Evolutionary conservation across 2,888 invertebrate genomes (phyloP), one percentile per base, ranked within the genome.

Genomic region (Romanomermis culicivorax): DNA sequence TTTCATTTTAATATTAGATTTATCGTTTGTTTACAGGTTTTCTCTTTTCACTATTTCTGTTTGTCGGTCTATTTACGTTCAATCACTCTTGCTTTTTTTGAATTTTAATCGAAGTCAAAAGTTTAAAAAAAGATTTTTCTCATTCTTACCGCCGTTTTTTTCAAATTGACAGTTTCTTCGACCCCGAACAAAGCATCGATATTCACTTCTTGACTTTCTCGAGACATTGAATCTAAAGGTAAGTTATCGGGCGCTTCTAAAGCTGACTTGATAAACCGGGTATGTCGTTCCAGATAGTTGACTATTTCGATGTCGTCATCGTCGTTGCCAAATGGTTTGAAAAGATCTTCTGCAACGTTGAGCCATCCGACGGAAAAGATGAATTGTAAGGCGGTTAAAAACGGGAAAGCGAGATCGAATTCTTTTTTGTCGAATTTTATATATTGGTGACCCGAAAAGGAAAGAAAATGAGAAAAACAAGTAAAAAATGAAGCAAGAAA

Each of bases 341-440:
- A n/a, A 11, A 45, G 23, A 23, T 45, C 45, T 45, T 45, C 45
- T 11, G 45, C 45, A n/a, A 45, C 45, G 23, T 45, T 45, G 4
- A 45, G 23, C 45, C 45, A 45, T n/a, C 50, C 50, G 29, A 49
- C 50, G 11, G 29, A 49, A 29, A 49, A 49, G 7, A 27, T 49
- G 29, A 49, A 49, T 29, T 49, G 50, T 14, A 49, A 29, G 3
- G 27, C 26, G 29, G 50, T 27, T 29, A 49, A 49, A 23, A 49
- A 49, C 20, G 50, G 50, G 27, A 49, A 49, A 14, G 11, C 26
- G 11, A 49, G 29, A 20, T 49, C 50, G 20, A 45, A 7, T 45
- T 45, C 45, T 11, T 23, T 45, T 7, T 11, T 7, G 11, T 45
- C 45, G 11, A 49, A 29, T 25, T 14, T 23, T 11, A 49, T 14